Base-by-base conservation (phyloP, 2,113 vertebrate genomes). In the Clarias macrocephalus region DNA sequence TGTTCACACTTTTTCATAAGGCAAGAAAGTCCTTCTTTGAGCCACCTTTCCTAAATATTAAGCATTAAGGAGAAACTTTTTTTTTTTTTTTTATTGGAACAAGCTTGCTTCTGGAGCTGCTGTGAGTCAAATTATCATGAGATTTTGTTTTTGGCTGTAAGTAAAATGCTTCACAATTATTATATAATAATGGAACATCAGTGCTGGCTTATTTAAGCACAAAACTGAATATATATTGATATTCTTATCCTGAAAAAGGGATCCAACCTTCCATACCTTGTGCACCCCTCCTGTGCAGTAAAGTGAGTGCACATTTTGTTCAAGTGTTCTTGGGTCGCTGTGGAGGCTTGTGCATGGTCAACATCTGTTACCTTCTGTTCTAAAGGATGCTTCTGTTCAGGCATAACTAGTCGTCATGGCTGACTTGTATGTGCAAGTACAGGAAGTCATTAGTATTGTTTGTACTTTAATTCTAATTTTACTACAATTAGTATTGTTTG, bases 361-460 rank as follows among this genome's bases (percentile, higher is more conserved):
- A 42, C 19, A 60, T 33, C n/a, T 19, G 30, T 4, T 83, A 62
- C 83, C 76, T 77, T 62, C 73, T 23, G 56, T 86, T 88, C 63
- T 87, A 66, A 89, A 90, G 62, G 57, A 75, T 19, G 60, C 80
- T 62, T 88, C 88, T 91, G 82, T 89, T 81, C 59, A 79, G 60
- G 82, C 82, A 84, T 87, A 90, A 89, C 85, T 89, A 80, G 80
- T 86, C 59, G 85, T 89, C 88, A 90, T 90, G 85, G 85, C 79
- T 89, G 82, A 89, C 30, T 72, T 88, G 63, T 72, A 23, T 80
- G 42, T 42, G 33, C 42, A 52, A 48, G 11, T 52, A 76, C 21
- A 52, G 19, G 15, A 72, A 18, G 10, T n/a, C 5, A 18, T 70
- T 37, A 33, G 13, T 21, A 23, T 42, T 75, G 72, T 75, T 23